These are phyloP conservation scores for rat (Rattus norvegicus) DNA, from an alignment of 2,113 vertebrate species.

Conservation along the genomic window DNA sequence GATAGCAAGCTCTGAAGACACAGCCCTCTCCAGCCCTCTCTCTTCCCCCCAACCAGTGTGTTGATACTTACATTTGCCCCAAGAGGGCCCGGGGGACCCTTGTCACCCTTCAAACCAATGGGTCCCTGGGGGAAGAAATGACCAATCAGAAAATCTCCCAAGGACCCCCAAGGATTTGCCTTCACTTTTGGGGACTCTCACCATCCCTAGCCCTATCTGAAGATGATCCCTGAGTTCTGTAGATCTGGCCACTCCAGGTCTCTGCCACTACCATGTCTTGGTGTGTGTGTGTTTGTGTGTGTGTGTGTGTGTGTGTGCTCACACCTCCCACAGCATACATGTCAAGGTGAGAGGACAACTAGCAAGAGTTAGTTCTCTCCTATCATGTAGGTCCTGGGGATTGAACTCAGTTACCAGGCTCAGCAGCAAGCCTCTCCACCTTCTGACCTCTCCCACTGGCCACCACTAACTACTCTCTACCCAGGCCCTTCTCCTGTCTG, in stretches of 20 bases:
- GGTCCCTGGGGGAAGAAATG: slow-evolving; percentile 86
- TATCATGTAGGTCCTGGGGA: too few species aligned
- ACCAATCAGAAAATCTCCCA: not conserved
- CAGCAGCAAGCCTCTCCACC: not conserved
- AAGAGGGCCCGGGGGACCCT: slow-evolving; percentile 89
- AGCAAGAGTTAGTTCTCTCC: too few species aligned
- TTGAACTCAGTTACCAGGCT: not conserved
- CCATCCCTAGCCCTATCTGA: not conserved
- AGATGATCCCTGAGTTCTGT: not conserved
- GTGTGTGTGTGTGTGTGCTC: not conserved
- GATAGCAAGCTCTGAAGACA: not conserved
- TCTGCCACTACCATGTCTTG: not conserved
- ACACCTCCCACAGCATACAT: not conserved
- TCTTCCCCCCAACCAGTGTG: not conserved
- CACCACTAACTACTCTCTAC: not conserved
- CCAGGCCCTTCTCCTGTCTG: not conserved
- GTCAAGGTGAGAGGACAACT: not conserved
- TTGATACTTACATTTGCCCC: slow-evolving; percentile 89
- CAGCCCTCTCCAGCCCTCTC: not conserved
- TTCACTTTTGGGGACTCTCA: not conserved
- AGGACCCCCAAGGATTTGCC: not conserved
- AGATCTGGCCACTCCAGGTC: not conserved
- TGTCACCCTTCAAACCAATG: slow-evolving; percentile 93
- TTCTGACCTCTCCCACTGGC: too few species aligned
- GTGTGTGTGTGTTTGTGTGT: not conserved